Base-by-base conservation (phyloP, 2,888 invertebrate genomes). In the Gerris lacustris region DNA sequence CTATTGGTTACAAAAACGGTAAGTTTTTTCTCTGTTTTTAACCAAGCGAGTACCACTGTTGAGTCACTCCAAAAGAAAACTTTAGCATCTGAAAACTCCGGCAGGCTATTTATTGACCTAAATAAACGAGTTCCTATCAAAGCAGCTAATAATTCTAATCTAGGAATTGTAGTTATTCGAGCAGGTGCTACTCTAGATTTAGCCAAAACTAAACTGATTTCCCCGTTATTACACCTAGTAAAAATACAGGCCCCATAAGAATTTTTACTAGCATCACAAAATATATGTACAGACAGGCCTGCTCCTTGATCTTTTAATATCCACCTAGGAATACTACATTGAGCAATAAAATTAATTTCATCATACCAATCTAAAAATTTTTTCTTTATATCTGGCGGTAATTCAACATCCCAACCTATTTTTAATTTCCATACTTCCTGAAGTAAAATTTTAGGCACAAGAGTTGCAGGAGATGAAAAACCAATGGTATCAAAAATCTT, bases 21-120 rank as follows among this genome's bases (percentile, higher is more conserved):
- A 71, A 71, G 71, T 45, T 62, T 63, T 31, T 71, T 71, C 17
- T 72, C 63, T 6, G 11, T 62, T 63, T 63, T 44, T n/a, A 72
- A 63, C 69, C 71, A 72, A 11, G 71, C 47, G 11, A 72, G 17
- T 17, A 69, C 71, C 17, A 64, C 64, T 1, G 71, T 63, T 15
- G 72, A 72, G 47, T 72, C 72, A 44, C 63, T 71, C 71, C 72
- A 71, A 55, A 68, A 72, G 31, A 62, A 67, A 47, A 44, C n/a
- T n/a, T n/a, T 43, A 18, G 11, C 6, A 7, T 7, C 11, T 6
- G 47, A 47, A 7, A 47, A 47, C 6, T 11, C 6, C 67, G 67
- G 47, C 31, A 62, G 67, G 11, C 62, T 6, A 45, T 67, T 18
- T n/a, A 67, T 67, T 18, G 62, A n/a, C 6, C 66, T 31, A 15